These are phyloP conservation scores for Panthera tigris DNA, from an alignment of 2,113 vertebrate genomes.

Conservation along the genomic window DNA sequence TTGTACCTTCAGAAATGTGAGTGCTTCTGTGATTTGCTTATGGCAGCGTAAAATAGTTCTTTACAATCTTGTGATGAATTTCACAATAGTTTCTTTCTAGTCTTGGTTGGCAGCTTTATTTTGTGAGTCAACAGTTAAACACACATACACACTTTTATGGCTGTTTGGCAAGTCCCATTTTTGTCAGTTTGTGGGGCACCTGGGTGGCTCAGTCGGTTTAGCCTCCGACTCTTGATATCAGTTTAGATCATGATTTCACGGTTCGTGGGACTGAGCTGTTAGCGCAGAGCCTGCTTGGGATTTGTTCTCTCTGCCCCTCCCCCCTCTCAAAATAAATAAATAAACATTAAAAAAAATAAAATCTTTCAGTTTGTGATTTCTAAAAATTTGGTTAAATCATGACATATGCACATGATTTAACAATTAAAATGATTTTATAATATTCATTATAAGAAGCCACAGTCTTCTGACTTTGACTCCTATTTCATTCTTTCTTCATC, in stretches of 20 bases:
- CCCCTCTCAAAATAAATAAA: too few species aligned
- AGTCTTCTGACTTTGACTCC: not conserved
- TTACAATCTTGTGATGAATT: not conserved
- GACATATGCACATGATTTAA: not conserved
- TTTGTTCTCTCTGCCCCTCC: too few species aligned
- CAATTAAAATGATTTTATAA: not conserved
- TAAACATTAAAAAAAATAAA: not conserved
- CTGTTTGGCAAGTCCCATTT: not conserved
- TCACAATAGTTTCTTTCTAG: not conserved
- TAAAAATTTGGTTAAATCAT: not conserved
- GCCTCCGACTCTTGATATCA: too few species aligned
- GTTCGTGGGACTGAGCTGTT: too few species aligned
- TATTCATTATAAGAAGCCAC: not conserved
- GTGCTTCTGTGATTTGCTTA: not conserved
- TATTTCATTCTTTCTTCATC: not conserved
- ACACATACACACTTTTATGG: not conserved
- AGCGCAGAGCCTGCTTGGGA: too few species aligned
- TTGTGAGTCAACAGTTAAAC: not conserved
- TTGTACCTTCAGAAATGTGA: slow-evolving; percentile 17
- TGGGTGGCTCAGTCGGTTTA: too few species aligned
- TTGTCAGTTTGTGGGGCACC: too few species aligned
- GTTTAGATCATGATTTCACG: too few species aligned
- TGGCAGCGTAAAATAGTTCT: not conserved
- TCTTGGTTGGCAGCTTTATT: not conserved
- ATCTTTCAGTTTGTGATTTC: not conserved